Evolutionary conservation across 1,140 invertebrate genomes (phyloP).

Genomic region (Pachyrhynchus sulphureomaculatus): DNA sequence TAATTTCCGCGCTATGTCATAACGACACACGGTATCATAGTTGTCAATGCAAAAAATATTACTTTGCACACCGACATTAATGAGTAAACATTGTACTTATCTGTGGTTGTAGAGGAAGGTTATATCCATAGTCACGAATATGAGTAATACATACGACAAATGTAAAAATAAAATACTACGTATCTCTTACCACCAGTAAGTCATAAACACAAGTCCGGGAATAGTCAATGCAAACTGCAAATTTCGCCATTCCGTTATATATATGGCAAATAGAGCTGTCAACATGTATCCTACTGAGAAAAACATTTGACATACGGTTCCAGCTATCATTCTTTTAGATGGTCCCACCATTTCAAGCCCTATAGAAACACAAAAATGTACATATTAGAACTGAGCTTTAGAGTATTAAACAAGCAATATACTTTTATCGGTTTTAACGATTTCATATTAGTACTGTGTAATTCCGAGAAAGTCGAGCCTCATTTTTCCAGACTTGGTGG

Average conservation of each 20-base stretch:
- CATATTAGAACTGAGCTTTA: no score
- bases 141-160: neutral
- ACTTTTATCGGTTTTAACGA: no score
- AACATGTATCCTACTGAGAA: slow-evolving; percentile 77
- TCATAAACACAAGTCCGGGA: slow-evolving; percentile 68
- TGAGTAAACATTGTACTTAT: no score
- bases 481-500: no score
- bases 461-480: no score
- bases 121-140: neutral
- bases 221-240: slow-evolving; percentile 72
- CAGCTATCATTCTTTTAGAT: slow-evolving; percentile 69
- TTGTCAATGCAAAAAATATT: no score
- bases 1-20: no score
- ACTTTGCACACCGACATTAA: no score
- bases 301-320: slow-evolving; percentile 74
- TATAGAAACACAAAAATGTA: slow-evolving; percentile 47
- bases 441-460: no score
- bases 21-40: no score
- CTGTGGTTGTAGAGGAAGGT: no score
- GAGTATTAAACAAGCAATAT: no score
- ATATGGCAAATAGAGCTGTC: slow-evolving; percentile 70
- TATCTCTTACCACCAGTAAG: slow-evolving; percentile 73
- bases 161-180: neutral
- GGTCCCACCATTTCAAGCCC: slow-evolving; percentile 83
- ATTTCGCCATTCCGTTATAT: slow-evolving; percentile 71